Percentiles rank a stretch among this genome's conserved stretches.
Conservation (phyloP, 2,797 vertebrate genomes). For the Euthynnus affinis region DNA sequence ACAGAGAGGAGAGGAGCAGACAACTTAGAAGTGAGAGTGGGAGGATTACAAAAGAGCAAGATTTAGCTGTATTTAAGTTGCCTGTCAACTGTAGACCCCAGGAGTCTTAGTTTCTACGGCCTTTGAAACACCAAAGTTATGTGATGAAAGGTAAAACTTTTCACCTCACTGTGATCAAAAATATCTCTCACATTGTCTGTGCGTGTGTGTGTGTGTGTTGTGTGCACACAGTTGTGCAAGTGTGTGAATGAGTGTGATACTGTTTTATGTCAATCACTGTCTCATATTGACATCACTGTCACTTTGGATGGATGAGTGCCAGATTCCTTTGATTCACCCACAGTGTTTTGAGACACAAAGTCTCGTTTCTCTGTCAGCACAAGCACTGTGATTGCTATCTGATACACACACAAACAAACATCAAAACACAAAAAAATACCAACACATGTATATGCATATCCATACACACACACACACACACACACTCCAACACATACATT, state of each 20-base stretch:
- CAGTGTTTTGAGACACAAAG: conserved; percentile 76
- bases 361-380: conserved; percentile 80
- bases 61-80: conserved; percentile 73
- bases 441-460: conserved; percentile 29
- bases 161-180: conserved; percentile 71
- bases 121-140: conserved; percentile 76
- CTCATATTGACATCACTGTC: conserved; percentile 79
- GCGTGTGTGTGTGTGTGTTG: conserved; percentile 14
- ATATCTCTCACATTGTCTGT: conserved; percentile 53
- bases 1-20: conserved; percentile 55
- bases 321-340: conserved; percentile 78
- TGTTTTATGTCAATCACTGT: conserved; percentile 74
- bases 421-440: conserved; percentile 41
- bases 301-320: conserved; percentile 81
- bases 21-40: conserved; percentile 61
- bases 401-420: conserved; percentile 64
- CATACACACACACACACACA: conserved; percentile 18
- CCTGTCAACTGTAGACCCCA: conserved; percentile 71
- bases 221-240: conserved; percentile 30
- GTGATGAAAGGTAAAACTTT: conserved; percentile 75
- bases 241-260: conserved; percentile 18
- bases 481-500: conserved; percentile 46
- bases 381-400: conserved; percentile 73
- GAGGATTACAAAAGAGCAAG: conserved; percentile 71
- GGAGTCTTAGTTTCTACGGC: conserved; percentile 68